A percentile compares a stretch with the other conserved stretches of the same genome.
Evolutionary conservation across 2,113 vertebrate species (phyloP).

Genomic region (Sorex araneus): DNA sequence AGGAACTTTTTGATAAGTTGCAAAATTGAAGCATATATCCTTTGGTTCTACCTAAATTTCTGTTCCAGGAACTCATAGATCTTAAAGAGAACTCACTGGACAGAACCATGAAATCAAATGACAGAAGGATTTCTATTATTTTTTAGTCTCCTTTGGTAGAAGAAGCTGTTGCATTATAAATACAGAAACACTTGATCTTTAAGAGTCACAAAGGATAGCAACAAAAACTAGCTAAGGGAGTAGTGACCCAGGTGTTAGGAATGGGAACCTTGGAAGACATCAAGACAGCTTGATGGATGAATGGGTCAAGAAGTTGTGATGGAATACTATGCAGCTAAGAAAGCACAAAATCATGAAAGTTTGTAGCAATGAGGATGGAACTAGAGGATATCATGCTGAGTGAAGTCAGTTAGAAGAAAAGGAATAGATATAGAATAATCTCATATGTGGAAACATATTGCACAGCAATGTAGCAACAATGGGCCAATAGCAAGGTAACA

Average conservation of each 20-base stretch:
- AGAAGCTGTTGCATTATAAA: constrained; percentile 64
- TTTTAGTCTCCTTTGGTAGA: constrained; percentile 47
- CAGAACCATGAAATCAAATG: constrained; percentile 47
- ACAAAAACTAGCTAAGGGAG: not conserved
- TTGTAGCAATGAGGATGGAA: too few species aligned
- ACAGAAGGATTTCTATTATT: constrained; percentile 27
- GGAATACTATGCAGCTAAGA: too few species aligned
- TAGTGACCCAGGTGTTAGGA: constrained; percentile 14
- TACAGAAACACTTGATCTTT: constrained; percentile 60
- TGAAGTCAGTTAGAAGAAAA: too few species aligned
- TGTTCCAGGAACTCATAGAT: constrained; percentile 4
- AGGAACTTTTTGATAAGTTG: constrained; percentile 41
- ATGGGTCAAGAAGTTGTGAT: too few species aligned
- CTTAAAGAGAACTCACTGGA: constrained; percentile 51
- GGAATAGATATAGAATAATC: too few species aligned
- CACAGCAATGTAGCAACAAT: too few species aligned
- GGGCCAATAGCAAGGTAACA: too few species aligned
- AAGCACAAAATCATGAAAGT: too few species aligned
- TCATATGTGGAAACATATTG: too few species aligned
- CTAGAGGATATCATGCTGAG: too few species aligned
- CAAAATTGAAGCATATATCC: constrained; percentile 42
- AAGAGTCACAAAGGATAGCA: constrained; percentile 54
- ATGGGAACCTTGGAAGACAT: not conserved
- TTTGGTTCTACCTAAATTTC: constrained; percentile 52
- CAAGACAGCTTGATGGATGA: too few species aligned